phyloP scores from a whole-genome alignment of 1,140 invertebrate genomes.

The Drosophila navojoa region DNA sequence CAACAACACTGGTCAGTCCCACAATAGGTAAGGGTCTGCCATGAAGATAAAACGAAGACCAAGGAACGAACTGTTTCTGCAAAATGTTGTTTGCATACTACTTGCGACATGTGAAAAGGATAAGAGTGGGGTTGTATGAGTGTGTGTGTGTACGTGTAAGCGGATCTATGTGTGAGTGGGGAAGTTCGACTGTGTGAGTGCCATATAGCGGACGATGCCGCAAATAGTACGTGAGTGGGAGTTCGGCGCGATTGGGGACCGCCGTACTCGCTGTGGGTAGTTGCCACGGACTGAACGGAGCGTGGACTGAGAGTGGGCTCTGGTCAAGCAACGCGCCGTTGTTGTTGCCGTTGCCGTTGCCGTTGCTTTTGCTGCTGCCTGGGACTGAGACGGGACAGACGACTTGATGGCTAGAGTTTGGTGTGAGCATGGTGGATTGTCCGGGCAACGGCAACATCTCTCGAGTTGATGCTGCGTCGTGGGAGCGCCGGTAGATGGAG shows the following conservation, averaged over 20 bases:
- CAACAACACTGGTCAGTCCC: conserved; percentile 71
- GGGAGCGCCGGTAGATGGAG: conserved; percentile 57
- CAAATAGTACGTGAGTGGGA: conserved; percentile 80
- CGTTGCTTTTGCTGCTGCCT: neutral
- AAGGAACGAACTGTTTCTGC: conserved; percentile 84
- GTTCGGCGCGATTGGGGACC: conserved; percentile 78
- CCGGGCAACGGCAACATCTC: conserved; percentile 67
- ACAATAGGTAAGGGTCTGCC: conserved; percentile 83
- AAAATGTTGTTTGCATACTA: conserved; percentile 84
- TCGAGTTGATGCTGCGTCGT: conserved; percentile 62
- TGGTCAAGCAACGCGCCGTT: conserved; percentile 76
- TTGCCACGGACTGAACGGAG: conserved; percentile 59
- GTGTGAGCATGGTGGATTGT: conserved; percentile 52
- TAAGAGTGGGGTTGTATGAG: conserved; percentile 58
- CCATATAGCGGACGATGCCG: conserved; percentile 70
- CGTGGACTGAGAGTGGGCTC: conserved; percentile 31
- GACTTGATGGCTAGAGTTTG: conserved; percentile 70
- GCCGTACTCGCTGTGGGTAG: conserved; percentile 74
- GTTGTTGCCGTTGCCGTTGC: conserved; percentile 19
- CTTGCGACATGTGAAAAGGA: conserved; percentile 83
- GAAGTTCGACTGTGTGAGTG: conserved; percentile 53
- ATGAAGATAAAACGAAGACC: conserved; percentile 84
- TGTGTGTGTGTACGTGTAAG: conserved; percentile 9
- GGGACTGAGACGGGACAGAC: conserved; percentile 70
- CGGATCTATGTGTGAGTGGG: conserved; percentile 9